Conservation (phyloP, 2,113 vertebrate species). For the Arvicanthis niloticus region DNA sequence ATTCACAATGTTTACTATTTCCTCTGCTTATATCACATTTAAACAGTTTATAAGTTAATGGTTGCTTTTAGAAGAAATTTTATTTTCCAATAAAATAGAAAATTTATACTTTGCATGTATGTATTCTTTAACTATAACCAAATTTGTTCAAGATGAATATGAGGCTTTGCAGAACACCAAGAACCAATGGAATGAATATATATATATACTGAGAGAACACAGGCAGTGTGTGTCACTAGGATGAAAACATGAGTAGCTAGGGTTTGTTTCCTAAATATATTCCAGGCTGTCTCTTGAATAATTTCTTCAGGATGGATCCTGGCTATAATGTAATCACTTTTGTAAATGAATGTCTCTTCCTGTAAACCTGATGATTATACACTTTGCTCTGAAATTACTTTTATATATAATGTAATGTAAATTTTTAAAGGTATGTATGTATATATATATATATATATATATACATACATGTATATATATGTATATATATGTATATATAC, state of each 20-base stretch:
- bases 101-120: not conserved
- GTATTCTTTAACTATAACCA: not conserved
- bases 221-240: not conserved
- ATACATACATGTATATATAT: no score
- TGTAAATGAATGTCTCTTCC: conserved; percentile 68
- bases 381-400: conserved; percentile 51
- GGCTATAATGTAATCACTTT: conserved; percentile 71
- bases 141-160: not conserved
- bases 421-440: no score
- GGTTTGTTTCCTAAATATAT: conserved; percentile 60
- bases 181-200: not conserved
- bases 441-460: no score
- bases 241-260: not conserved
- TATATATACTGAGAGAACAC: not conserved
- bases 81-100: conserved; percentile 36
- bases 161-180: not conserved
- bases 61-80: not conserved
- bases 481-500: no score
- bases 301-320: conserved; percentile 52
- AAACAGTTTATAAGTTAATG: not conserved
- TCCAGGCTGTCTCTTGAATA: conserved; percentile 52
- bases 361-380: conserved; percentile 64
- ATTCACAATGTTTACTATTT: conserved; percentile 3
- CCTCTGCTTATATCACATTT: not conserved
- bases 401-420: not conserved